A percentile compares a stretch with the other conserved stretches of the same genome.
These are phyloP conservation scores for Drosophila gunungcola DNA, from an alignment of 1,140 invertebrate genomes.

Conservation along the genomic window DNA sequence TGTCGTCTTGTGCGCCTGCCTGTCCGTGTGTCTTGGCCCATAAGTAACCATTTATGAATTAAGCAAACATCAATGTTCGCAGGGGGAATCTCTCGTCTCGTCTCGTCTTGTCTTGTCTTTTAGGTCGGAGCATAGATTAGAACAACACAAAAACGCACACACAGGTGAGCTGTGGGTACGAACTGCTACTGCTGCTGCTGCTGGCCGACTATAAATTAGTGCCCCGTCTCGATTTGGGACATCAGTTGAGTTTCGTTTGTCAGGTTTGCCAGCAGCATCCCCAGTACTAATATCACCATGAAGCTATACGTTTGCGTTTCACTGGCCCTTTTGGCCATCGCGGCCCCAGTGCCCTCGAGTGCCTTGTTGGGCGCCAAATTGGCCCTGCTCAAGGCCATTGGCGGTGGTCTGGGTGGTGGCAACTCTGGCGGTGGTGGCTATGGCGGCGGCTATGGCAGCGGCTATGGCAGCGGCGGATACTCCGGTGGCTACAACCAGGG, in stretches of 20 bases:
- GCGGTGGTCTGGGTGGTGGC: slow-evolving; percentile 48
- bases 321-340: slow-evolving; percentile 60
- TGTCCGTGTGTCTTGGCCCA: slow-evolving; percentile 24
- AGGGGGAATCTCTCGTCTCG: neutral
- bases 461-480: slow-evolving; percentile 58
- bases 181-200: slow-evolving; percentile 2
- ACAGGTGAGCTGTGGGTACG: slow-evolving; percentile 3
- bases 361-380: slow-evolving; percentile 74
- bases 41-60: slow-evolving; percentile 82
- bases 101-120: neutral
- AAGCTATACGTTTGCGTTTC: slow-evolving; percentile 62
- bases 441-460: slow-evolving; percentile 21
- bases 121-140: slow-evolving; percentile 46
- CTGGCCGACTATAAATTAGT: slow-evolving; percentile 79
- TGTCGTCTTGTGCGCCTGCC: slow-evolving; percentile 8
- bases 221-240: slow-evolving; percentile 49
- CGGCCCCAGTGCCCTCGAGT: slow-evolving; percentile 51
- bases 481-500: slow-evolving; percentile 66
- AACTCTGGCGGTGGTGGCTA: slow-evolving; percentile 21
- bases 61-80: slow-evolving; percentile 60
- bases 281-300: slow-evolving; percentile 36
- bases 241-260: slow-evolving; percentile 78
- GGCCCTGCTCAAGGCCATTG: slow-evolving; percentile 64
- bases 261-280: slow-evolving; percentile 49
- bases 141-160: slow-evolving; percentile 54